phyloP scores from a whole-genome alignment of 2,888 invertebrate genomes.

The Cantharis flavilabris region DNA sequence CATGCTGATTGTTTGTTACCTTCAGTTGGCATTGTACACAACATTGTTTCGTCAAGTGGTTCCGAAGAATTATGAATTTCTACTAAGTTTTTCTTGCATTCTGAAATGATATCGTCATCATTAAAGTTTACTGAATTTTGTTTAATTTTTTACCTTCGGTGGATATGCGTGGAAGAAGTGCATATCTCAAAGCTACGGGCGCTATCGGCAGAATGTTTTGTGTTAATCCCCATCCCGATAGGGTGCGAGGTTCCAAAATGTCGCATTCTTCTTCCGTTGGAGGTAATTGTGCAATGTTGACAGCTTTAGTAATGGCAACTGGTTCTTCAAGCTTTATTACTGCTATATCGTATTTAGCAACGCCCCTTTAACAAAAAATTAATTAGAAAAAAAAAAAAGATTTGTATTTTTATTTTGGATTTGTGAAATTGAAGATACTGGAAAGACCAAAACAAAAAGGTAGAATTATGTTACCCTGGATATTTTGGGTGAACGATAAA shows the following conservation, averaged over 20 bases:
- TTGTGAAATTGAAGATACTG: too few species aligned
- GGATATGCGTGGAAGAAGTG: background rate
- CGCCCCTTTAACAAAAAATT: background rate
- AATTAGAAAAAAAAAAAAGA: background rate
- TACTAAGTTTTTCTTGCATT: background rate
- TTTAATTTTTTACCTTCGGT: background rate
- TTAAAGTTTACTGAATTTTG: background rate
- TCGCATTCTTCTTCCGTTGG: background rate
- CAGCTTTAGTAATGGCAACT: background rate
- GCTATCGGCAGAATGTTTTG: background rate
- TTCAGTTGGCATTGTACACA: background rate
- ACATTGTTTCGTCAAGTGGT: background rate
- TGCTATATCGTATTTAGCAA: constrained; percentile 3
- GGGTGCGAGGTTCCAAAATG: background rate
- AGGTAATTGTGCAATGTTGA: background rate
- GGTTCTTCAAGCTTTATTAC: background rate
- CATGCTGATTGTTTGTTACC: constrained; percentile 57
- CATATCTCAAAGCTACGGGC: background rate
- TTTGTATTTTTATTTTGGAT: too few species aligned
- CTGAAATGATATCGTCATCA: background rate
- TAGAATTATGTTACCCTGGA: background rate
- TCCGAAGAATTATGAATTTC: background rate
- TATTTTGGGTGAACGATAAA: constrained; percentile 1
- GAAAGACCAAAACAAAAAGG: too few species aligned
- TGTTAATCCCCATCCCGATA: constrained; percentile 9